Evolutionary conservation across 1,140 invertebrate species (phyloP), one percentile per base, ranked within the genome.

Genomic region (Ostrea edulis): DNA sequence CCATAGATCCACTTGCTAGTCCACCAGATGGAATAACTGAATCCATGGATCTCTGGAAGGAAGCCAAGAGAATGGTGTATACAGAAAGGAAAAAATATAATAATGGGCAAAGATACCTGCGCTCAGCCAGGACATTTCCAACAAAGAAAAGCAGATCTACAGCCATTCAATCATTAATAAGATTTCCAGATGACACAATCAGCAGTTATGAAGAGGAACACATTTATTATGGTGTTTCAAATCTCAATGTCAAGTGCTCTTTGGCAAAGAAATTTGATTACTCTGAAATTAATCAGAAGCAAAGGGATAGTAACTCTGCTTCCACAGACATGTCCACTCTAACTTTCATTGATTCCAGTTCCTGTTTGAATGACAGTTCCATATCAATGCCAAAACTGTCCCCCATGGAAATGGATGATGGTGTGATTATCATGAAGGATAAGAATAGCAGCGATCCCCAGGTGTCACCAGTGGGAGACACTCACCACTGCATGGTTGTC

Each of bases 101-200:
- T 53, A 22, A 52, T 17, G 52, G 25, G 82, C 44, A 83, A 9
- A 53, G 82, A 12, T 9, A 52, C 29, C 20, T 83, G 20, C 14
- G n/a, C n/a, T 83, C 82, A 52, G 51, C 82, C n/a, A 52, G 52
- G n/a, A 83, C 82, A 52, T 54, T 83, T 22, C 82, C 82, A 83
- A 83, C 51, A 51, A 52, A 83, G 22, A 52, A 53, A 81, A 81
- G 22, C 5, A 20, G 52, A 83, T 83, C 82, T 9, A 51, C n/a
- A 54, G 25, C 44, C 11, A 51, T 83, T 20, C 51, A 83, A 53
- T 52, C 82, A 17, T 53, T 83, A 35, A n/a, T 83, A 20, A 17
- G 82, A 51, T 52, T 83, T 83, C 82, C 82, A 83, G 82, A 83
- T 54, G 82, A 83, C n/a, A 83, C 82, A 17, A 83, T 83, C 44